These are phyloP conservation scores for Podocnemis expansa DNA, from an alignment of 2,113 vertebrate species.

Conservation along the genomic window DNA sequence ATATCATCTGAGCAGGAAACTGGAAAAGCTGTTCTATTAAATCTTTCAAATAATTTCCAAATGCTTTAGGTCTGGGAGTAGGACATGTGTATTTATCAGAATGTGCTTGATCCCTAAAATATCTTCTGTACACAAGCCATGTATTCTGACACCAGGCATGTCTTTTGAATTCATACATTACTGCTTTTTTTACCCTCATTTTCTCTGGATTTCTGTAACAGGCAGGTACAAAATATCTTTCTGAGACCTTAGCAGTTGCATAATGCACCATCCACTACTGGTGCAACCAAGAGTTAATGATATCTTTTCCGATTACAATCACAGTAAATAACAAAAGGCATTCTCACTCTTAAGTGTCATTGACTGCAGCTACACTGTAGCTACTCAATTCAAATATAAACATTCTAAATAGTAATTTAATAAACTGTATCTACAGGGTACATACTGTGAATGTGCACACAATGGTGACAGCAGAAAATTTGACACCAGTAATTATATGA, in stretches of 20 bases:
- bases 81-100: constrained; percentile 17
- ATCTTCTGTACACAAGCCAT: constrained; percentile 20
- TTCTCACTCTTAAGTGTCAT: constrained; percentile 2
- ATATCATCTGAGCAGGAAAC: constrained; percentile 75
- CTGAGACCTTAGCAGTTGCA: neutral
- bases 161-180: neutral
- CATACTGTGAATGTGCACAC: neutral
- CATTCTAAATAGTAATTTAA: neutral
- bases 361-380: neutral
- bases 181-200: neutral
- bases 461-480: neutral
- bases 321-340: neutral
- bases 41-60: constrained; percentile 56
- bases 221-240: neutral
- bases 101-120: constrained; percentile 3
- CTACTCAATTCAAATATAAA: constrained; percentile 8
- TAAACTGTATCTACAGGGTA: accelerated
- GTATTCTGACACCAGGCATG: neutral
- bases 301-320: neutral
- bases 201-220: neutral
- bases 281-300: accelerated
- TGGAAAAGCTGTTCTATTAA: constrained; percentile 53
- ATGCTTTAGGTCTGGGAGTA: constrained; percentile 14
- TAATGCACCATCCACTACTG: neutral
- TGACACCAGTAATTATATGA: neutral